Base-by-base conservation (phyloP, 2,113 vertebrate genomes). In the Sarotherodon lohbergeri region DNA sequence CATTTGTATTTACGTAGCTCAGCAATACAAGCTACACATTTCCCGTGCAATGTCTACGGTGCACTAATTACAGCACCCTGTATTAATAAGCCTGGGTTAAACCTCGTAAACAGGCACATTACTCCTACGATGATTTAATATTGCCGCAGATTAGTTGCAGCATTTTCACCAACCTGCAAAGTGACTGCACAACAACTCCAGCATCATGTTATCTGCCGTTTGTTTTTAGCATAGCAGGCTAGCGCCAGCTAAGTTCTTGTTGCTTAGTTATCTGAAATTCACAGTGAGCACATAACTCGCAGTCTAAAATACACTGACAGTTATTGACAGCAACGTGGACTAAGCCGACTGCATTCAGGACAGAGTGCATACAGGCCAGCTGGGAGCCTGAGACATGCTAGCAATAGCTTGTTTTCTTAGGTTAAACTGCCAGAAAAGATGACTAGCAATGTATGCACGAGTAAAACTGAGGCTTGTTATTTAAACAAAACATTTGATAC, bases 221-320 rank as follows among this genome's bases (percentile, higher is more conserved):
- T 92, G 88, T 93, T 93, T 93, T 90, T 94, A 93, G 89, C 91
- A 57, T 88, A 76, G 43, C 66, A 7, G 1, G 89, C 83, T 86
- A 89, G 83, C 10, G 46, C 12, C 55, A 0, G 46, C 41, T 39
- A 57, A 9, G 5, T 13, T 32, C 0, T 32, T 2, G 19, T 17
- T 6, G 4, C 1, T 4, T 6, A 7, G 3, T n/a, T 14, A 3
- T 14, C 14, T 57, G 3, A 22, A 17, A 19, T 43, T 17, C 24
- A 71, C 4, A 12, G 3, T 9, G 2, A 57, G 1, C 4, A 34
- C 34, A n/a, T 0, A 27, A 2, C 16, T 4, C 2, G 1, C 11
- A 5, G 3, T 36, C 39, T 12, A 2, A 81, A 59, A 46, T 5
- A 9, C 5, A 13, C 16, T 4, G 6, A 2, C 2, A 9, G 13